Percentiles rank a stretch among this genome's conserved stretches.
Evolutionary conservation across 2,797 vertebrate species (phyloP).

Genomic region (Thamnophis elegans): DNA sequence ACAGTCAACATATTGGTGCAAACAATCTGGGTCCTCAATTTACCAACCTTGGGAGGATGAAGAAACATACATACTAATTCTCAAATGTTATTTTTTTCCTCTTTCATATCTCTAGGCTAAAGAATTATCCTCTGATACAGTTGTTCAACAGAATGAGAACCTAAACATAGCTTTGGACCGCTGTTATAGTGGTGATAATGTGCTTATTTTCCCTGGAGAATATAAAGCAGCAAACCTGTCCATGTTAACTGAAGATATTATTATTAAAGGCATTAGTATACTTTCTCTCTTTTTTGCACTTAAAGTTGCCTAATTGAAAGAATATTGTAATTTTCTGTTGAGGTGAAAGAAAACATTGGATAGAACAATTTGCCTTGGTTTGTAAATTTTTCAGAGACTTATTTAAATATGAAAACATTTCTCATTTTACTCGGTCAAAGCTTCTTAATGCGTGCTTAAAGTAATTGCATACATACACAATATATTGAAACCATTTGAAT

Average conservation of each 20-base stretch:
- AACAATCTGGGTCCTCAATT: too few species aligned
- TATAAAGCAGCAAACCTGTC: constrained; percentile 61
- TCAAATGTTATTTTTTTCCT: not conserved
- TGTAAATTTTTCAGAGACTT: not conserved
- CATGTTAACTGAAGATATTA: constrained; percentile 66
- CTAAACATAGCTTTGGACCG: constrained; percentile 61
- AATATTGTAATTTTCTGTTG: not conserved
- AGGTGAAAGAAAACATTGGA: constrained; percentile 24
- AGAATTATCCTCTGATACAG: constrained; percentile 56
- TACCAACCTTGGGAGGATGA: too few species aligned
- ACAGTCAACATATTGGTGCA: not conserved
- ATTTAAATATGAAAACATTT: not conserved
- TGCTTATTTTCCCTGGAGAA: constrained; percentile 65
- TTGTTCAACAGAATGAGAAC: constrained; percentile 59
- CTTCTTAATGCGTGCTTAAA: not conserved
- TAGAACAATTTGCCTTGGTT: not conserved
- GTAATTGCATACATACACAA: not conserved
- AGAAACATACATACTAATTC: not conserved
- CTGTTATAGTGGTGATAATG: constrained; percentile 62
- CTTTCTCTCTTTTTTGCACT: not conserved
- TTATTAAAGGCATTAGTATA: constrained; percentile 53
- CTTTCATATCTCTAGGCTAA: constrained; percentile 44
- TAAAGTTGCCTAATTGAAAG: not conserved
- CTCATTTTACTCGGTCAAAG: not conserved
- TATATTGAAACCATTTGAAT: not conserved